Evolutionary conservation across 1,140 invertebrate genomes (phyloP).

Genomic region (Chironomus striatipennis): DNA sequence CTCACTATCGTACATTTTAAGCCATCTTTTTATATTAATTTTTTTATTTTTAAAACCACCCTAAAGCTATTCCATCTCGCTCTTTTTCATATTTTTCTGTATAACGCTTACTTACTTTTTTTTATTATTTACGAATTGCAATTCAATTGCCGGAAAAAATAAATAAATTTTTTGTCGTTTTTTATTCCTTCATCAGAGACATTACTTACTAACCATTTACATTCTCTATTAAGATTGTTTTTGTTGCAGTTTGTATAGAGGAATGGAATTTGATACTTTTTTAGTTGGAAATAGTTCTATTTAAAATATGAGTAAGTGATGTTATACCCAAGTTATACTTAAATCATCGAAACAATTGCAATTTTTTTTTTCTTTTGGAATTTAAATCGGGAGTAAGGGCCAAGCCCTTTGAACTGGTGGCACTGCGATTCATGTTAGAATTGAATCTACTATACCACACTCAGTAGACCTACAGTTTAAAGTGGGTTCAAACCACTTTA

Average conservation of each 20-base stretch:
- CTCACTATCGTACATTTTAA: not conserved
- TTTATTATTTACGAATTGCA: slow-evolving; percentile 7
- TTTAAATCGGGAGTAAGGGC: too few relatives aligned
- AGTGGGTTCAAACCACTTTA: too few relatives aligned
- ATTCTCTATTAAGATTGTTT: slow-evolving; percentile 2
- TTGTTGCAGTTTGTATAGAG: not conserved
- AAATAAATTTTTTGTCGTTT: slow-evolving; percentile 1
- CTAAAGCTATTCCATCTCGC: slow-evolving; percentile 4
- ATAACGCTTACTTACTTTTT: not conserved
- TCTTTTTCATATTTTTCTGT: slow-evolving; percentile 4
- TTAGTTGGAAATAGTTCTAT: too few relatives aligned
- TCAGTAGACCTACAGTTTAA: too few relatives aligned
- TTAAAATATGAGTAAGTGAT: too few relatives aligned
- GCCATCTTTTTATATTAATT: not conserved
- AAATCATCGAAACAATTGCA: too few relatives aligned
- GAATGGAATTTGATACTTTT: too few relatives aligned
- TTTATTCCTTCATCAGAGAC: not conserved
- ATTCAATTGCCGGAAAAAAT: slow-evolving; percentile 13
- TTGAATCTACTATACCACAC: too few relatives aligned
- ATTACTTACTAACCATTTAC: not conserved
- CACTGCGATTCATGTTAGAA: too few relatives aligned
- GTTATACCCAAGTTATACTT: too few relatives aligned
- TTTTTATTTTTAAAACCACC: not conserved
- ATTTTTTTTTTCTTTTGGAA: too few relatives aligned
- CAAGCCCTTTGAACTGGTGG: too few relatives aligned